phyloP scores from a whole-genome alignment of 2,888 invertebrate genomes.

The Drosophila paranaensis region DNA sequence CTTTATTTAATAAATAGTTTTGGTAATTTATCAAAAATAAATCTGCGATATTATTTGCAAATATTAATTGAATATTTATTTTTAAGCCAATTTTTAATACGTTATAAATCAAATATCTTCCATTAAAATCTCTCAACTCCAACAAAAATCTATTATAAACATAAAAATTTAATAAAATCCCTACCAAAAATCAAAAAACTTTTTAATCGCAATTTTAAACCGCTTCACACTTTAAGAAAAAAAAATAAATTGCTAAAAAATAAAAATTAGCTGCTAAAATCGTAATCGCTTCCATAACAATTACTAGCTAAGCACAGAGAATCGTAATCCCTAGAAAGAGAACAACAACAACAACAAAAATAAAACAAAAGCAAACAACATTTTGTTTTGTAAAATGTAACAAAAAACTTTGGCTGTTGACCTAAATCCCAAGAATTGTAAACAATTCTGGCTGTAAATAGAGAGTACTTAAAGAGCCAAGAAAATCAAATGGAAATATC shows the following conservation, averaged over 20 bases:
- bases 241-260: constrained; percentile 9
- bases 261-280: constrained; percentile 35
- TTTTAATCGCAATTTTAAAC: neutral
- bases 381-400: constrained; percentile 36
- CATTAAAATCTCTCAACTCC: neutral
- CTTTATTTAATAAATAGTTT: neutral
- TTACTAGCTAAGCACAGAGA: neutral
- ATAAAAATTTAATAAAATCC: neutral
- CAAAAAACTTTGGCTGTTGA: constrained; percentile 35
- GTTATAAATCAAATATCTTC: neutral
- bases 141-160: neutral
- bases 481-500: constrained; percentile 3
- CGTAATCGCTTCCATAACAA: constrained; percentile 25
- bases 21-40: neutral
- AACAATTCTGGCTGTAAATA: constrained; percentile 30
- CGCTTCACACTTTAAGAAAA: neutral
- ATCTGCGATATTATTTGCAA: neutral
- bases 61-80: neutral
- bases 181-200: neutral
- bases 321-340: constrained; percentile 6
- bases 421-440: constrained; percentile 42
- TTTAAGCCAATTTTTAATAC: neutral
- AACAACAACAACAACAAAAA: constrained; percentile 2
- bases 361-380: constrained; percentile 19
- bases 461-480: constrained; percentile 7